Conservation (phyloP, 2,888 invertebrate species). For the Chromoteleia sp. region DNA sequence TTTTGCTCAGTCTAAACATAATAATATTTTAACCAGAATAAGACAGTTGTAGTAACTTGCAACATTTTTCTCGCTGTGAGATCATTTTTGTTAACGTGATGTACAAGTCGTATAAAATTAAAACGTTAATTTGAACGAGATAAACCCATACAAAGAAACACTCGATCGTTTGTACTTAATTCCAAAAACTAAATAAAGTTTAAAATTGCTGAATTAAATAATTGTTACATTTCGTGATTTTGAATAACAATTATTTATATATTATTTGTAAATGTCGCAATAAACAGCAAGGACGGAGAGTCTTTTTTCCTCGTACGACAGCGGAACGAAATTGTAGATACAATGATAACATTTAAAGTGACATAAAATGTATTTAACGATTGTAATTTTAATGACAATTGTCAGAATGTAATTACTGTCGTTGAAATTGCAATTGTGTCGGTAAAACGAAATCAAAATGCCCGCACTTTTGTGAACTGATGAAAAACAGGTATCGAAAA, state of each 20-base stretch:
- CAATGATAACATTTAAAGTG: conserved; percentile 14
- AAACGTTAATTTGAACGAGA: too few relatives aligned
- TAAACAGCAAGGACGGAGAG: conserved; percentile 21
- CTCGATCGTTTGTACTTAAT: background rate
- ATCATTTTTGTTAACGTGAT: too few relatives aligned
- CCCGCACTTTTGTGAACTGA: too few relatives aligned
- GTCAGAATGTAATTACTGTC: conserved; percentile 5
- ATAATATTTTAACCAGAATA: too few relatives aligned
- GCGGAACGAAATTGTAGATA: conserved; percentile 20
- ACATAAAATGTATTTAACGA: conserved; percentile 10
- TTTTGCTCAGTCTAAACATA: too few relatives aligned
- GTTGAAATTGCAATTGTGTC: background rate
- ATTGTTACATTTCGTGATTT: conserved; percentile 19
- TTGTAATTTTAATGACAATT: conserved; percentile 1
- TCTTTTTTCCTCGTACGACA: conserved; percentile 15
- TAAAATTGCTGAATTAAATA: conserved; percentile 20
- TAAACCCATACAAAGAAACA: too few relatives aligned
- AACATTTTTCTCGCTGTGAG: too few relatives aligned
- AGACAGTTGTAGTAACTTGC: too few relatives aligned
- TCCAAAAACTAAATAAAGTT: conserved; percentile 26
- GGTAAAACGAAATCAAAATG: too few relatives aligned
- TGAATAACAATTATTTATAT: conserved; percentile 16
- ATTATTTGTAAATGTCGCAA: conserved; percentile 19
- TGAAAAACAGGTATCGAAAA: too few relatives aligned
- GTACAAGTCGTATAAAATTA: too few relatives aligned